A percentile compares a stretch with the other conserved stretches of the same genome.
These are phyloP conservation scores for Coregonus suidteri DNA, from an alignment of 2,797 vertebrate species.

Conservation along the genomic window DNA sequence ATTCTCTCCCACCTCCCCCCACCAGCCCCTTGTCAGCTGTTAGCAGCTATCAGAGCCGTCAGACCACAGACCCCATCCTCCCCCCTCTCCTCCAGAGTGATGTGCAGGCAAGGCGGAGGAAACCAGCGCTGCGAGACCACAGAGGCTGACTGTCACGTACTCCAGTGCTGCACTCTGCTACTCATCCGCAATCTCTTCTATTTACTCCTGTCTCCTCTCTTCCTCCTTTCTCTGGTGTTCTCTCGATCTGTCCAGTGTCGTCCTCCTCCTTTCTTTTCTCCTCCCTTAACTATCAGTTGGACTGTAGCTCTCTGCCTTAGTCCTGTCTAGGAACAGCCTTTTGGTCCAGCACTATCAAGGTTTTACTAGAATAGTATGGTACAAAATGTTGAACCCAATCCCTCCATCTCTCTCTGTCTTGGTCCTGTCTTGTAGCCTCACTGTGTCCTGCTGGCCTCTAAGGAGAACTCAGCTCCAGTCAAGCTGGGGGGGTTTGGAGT, in stretches of 20 bases:
- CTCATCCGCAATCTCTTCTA: background rate
- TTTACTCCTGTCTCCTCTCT: background rate
- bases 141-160: background rate
- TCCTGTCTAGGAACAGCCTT: too few species aligned
- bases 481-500: conserved; percentile 98
- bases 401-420: conserved; percentile 3
- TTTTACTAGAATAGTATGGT: too few species aligned
- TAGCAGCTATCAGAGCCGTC: background rate
- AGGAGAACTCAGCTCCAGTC: conserved; percentile 98
- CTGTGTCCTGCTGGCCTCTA: conserved; percentile 96
- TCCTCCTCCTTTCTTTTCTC: background rate
- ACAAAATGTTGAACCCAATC: too few species aligned
- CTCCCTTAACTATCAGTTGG: background rate
- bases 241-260: background rate
- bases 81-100: background rate
- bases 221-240: background rate
- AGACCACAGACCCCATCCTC: background rate
- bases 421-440: conserved; percentile 81
- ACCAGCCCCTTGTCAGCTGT: too few species aligned
- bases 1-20: background rate
- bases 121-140: background rate
- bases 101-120: background rate
- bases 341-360: too few species aligned
- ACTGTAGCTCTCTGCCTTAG: too few species aligned
- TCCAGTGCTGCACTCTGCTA: background rate